Conservation (phyloP, 2,888 invertebrate genomes). For the Venusia cambrica region DNA sequence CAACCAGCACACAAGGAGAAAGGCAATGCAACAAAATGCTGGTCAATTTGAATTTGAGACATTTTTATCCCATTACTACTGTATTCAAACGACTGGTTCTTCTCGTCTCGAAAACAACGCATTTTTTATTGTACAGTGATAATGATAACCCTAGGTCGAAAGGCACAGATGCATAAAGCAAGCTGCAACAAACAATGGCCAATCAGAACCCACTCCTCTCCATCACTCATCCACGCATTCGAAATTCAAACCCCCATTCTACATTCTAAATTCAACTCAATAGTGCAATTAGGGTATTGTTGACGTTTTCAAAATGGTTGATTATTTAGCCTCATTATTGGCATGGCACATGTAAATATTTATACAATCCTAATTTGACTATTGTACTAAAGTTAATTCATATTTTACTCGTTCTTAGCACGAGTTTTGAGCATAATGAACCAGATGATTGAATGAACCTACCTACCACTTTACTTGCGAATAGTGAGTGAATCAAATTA, state of each 20-base stretch:
- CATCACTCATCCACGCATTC: constrained; percentile 56
- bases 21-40: too few species aligned
- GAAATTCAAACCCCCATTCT: constrained; percentile 45
- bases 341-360: constrained; percentile 10
- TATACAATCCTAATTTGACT: constrained; percentile 11
- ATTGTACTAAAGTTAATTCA: constrained; percentile 12
- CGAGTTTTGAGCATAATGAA: constrained; percentile 15
- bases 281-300: constrained; percentile 43
- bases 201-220: constrained; percentile 56
- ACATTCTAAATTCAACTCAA: constrained; percentile 36
- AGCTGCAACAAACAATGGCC: constrained; percentile 65
- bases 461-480: too few species aligned
- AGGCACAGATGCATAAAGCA: constrained; percentile 47
- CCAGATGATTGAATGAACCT: too few species aligned
- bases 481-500: too few species aligned
- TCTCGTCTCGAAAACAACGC: too few species aligned
- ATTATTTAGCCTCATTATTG: constrained; percentile 1
- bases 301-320: constrained; percentile 25
- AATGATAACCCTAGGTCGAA: constrained; percentile 9
- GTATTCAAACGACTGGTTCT: too few species aligned
- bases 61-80: too few species aligned
- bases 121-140: constrained; percentile 11
- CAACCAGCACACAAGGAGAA: too few species aligned
- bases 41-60: too few species aligned
- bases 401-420: constrained; percentile 18